Conservation (phyloP, 1,140 invertebrate species). For the Lasioglossum albipes region DNA sequence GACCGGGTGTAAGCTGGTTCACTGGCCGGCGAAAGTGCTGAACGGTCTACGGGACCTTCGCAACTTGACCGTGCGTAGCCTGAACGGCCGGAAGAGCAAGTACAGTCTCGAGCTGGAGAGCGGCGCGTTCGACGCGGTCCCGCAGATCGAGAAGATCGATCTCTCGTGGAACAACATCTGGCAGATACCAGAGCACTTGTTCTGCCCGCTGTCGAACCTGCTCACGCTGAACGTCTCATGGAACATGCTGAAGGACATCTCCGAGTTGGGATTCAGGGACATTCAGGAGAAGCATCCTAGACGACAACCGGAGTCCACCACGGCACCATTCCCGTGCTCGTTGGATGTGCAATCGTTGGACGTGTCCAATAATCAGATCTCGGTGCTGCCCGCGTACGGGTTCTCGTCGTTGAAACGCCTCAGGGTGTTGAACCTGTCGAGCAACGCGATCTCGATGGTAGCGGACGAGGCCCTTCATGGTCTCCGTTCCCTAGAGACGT, state of each 20-base stretch:
- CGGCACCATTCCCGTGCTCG: constrained; percentile 82
- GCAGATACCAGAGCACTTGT: constrained; percentile 91
- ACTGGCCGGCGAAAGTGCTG: constrained; percentile 87
- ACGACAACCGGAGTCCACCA: constrained; percentile 57
- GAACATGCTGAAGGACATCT: constrained; percentile 91
- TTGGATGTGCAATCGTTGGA: constrained; percentile 91
- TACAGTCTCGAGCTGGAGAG: constrained; percentile 89
- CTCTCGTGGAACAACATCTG: constrained; percentile 93
- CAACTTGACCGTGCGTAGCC: constrained; percentile 90
- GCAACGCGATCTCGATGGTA: constrained; percentile 92
- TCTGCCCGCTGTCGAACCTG: constrained; percentile 90
- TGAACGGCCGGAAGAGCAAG: constrained; percentile 88
- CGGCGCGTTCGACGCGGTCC: constrained; percentile 86
- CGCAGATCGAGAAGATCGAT: constrained; percentile 90
- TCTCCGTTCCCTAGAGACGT: constrained; percentile 87
- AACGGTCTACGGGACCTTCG: constrained; percentile 87
- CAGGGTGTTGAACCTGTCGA: constrained; percentile 87
- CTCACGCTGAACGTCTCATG: constrained; percentile 89
- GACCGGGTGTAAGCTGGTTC: constrained; percentile 89
- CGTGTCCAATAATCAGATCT: constrained; percentile 91
- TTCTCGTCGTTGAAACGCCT: constrained; percentile 88
- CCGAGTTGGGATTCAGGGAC: constrained; percentile 88
- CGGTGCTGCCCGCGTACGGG: constrained; percentile 88
- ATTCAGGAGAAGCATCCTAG: constrained; percentile 74
- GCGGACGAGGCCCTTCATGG: constrained; percentile 90